Conservation (phyloP, 2,888 invertebrate species). For the Nebria brevicollis region DNA sequence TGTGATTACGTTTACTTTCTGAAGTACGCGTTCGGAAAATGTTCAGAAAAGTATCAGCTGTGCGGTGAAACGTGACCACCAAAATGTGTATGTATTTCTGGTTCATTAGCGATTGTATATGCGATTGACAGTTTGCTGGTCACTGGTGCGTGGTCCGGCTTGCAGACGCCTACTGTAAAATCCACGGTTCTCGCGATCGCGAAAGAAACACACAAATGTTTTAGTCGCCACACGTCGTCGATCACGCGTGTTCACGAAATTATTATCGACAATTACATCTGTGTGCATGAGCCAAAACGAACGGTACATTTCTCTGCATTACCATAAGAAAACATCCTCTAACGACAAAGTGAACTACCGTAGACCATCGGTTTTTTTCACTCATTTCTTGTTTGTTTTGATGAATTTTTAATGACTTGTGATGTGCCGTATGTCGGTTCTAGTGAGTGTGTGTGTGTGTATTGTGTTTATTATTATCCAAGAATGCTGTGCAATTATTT, state of each 20-base stretch:
- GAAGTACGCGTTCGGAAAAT: slow-evolving; percentile 2
- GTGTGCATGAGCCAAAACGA: not conserved
- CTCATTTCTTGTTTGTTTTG: not conserved
- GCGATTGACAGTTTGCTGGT: slow-evolving; percentile 22
- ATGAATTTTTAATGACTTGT: slow-evolving; percentile 9
- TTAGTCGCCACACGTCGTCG: slow-evolving; percentile 23
- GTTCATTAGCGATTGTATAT: not conserved
- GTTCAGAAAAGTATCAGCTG: slow-evolving; percentile 4
- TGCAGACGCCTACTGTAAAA: slow-evolving; percentile 41
- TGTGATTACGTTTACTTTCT: not conserved
- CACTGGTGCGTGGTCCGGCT: slow-evolving; percentile 26
- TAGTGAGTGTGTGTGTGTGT: not conserved
- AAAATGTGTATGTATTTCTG: not conserved
- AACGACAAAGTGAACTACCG: not conserved
- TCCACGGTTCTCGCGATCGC: slow-evolving; percentile 19
- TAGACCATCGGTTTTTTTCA: not conserved
- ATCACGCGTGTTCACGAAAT: not conserved
- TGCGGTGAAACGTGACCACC: not conserved
- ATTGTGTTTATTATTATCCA: not conserved
- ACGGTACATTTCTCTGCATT: not conserved
- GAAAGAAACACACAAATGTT: slow-evolving; percentile 32
- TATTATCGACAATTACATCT: not conserved
- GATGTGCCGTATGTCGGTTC: slow-evolving; percentile 8
- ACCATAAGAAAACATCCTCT: not conserved
- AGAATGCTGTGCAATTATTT: not conserved